Evolutionary conservation across 2,888 invertebrate species (phyloP).

Genomic region (Nemoura dubitans): DNA sequence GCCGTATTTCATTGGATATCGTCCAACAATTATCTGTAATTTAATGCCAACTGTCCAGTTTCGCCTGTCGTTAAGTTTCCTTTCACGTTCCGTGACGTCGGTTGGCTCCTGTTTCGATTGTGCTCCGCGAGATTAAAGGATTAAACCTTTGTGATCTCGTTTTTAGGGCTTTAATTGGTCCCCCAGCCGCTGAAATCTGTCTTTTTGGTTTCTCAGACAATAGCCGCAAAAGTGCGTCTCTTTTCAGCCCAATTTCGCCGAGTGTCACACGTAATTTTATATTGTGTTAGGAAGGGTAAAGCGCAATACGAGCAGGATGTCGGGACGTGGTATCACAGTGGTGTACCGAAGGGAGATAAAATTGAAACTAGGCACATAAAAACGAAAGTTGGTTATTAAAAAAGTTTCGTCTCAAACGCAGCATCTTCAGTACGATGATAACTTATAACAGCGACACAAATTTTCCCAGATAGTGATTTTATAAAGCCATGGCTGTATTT

Average conservation of each 20-base stretch:
- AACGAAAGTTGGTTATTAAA: neutral
- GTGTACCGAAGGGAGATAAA: neutral
- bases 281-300: neutral
- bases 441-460: neutral
- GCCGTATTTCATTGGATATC: neutral
- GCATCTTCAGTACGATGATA: neutral
- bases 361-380: slow-evolving; percentile 12
- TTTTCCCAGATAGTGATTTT: neutral
- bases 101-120: neutral
- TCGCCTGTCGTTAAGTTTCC: neutral
- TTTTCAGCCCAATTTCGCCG: neutral
- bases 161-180: neutral
- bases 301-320: neutral
- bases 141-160: neutral
- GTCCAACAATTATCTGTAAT: neutral
- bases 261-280: too few species aligned
- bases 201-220: neutral
- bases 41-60: neutral
- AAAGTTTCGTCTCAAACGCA: neutral
- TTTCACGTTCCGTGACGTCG: neutral
- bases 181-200: neutral
- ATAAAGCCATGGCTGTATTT: neutral
- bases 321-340: neutral
- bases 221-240: neutral
- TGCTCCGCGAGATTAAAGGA: neutral